These are phyloP conservation scores for Isichthys henryi DNA, from an alignment of 2,113 vertebrate species.

Conservation along the genomic window DNA sequence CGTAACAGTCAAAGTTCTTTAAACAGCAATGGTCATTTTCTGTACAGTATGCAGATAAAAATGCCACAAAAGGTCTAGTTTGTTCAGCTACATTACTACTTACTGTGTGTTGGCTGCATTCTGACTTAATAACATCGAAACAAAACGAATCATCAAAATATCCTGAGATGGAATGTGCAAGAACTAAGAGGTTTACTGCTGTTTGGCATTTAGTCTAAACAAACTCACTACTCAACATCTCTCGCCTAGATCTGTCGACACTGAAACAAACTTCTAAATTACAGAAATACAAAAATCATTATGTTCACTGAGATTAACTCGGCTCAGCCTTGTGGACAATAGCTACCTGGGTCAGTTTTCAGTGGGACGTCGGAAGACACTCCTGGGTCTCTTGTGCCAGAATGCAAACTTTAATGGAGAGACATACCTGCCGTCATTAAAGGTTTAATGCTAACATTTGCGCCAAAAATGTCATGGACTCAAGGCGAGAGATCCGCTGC, in stretches of 20 bases:
- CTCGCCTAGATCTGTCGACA: not conserved
- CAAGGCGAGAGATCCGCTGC: not conserved
- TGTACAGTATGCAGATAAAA: not conserved
- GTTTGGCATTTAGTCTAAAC: not conserved
- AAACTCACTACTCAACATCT: not conserved
- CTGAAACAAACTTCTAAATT: not conserved
- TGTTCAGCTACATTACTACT: not conserved
- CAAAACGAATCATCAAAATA: not conserved
- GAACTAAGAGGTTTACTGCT: not conserved
- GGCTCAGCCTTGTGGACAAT: not conserved
- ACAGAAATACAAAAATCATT: not conserved
- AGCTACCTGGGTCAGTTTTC: not conserved
- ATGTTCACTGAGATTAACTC: slow-evolving; percentile 7
- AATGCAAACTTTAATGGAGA: not conserved
- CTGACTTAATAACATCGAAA: not conserved
- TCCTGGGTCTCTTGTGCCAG: not conserved
- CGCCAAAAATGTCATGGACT: not conserved
- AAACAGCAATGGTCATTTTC: not conserved
- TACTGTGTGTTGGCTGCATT: not conserved
- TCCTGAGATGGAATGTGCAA: slow-evolving; percentile 9
- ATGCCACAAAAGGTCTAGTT: not conserved
- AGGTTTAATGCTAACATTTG: not conserved
- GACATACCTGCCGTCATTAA: slow-evolving; percentile 1
- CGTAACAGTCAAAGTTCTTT: not conserved
- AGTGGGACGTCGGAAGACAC: not conserved